Evolutionary conservation across 92 coral and sea anemone species (phyloP), one percentile per base, ranked within the genome.

Genomic region (Chrysogorgia sp.): DNA sequence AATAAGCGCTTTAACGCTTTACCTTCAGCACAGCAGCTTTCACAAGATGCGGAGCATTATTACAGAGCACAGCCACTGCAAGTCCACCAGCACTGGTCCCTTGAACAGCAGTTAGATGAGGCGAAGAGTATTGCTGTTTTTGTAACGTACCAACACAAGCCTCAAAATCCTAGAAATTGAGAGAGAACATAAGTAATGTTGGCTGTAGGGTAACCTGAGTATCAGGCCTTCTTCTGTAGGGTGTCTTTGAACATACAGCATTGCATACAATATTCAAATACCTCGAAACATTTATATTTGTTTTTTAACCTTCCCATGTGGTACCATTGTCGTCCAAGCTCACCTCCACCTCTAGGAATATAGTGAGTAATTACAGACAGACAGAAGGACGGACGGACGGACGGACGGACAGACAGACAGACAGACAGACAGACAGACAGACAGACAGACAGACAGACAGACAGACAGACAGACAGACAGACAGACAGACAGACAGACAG

Each of bases 81-180:
- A 94, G 86, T 14, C 92, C 98, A 0, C 98, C 98, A 1, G 98
- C 98, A 58, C 98, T 94, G 25, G 88, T 80, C 5, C 97, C 98
- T 10, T 82, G 61, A 2, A 93, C 98, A 20, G 97, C 98, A 12
- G 98, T 94, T n/a, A 88, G 76, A 26, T 78, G 66, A 55, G 98
- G 94, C 28, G 63, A 77, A 47, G 98, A 94, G 55, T 94, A 94
- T 12, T 90, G 92, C 86, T 89, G 58, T 22, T 75, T 68, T 28
- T 94, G 97, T 32, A 94, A 71, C 10, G 86, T 80, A 62, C 71
- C 57, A 9, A 89, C 74, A 58, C 98, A 91, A 34, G 98, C 97
- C 78, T 94, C 98, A 61, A 94, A 94, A 80, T 94, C 98, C 98
- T 94, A 22, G 61, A 40, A 19, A 63, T n/a, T n/a, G n/a, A n/a